phyloP scores from a whole-genome alignment of 2,888 invertebrate species.

The Scaptomyza parva region DNA sequence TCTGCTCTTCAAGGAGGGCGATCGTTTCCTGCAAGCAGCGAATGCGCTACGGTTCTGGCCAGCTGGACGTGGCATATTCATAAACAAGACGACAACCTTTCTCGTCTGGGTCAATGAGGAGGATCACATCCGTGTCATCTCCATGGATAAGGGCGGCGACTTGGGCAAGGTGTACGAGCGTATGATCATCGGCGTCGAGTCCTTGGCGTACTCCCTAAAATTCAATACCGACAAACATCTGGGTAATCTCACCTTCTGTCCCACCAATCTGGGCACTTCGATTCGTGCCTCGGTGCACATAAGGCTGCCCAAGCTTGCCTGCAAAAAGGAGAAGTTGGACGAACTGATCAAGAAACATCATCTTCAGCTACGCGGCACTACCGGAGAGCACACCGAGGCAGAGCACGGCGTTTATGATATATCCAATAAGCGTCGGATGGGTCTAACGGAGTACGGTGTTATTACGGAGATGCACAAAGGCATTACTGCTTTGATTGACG shows the following conservation, averaged over 20 bases:
- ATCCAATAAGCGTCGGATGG: constrained; percentile 98
- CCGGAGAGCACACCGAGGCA: constrained; percentile 97
- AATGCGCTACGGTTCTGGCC: constrained; percentile 99
- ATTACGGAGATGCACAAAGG: constrained; percentile 96
- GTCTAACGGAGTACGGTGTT: constrained; percentile 97
- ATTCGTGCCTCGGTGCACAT: constrained; percentile 99
- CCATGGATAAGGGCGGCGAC: constrained; percentile 98
- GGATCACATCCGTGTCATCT: constrained; percentile 98
- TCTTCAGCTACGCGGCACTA: constrained; percentile 95
- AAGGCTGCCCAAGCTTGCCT: constrained; percentile 95
- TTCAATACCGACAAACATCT: constrained; percentile 97
- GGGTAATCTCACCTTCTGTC: constrained; percentile 99
- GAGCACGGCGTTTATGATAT: constrained; percentile 98
- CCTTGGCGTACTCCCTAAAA: constrained; percentile 95
- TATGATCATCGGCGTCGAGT: constrained; percentile 94
- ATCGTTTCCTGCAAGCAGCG: constrained; percentile 90
- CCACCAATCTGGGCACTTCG: constrained; percentile 98
- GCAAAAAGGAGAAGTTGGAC: constrained; percentile 93
- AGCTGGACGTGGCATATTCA: constrained; percentile 97
- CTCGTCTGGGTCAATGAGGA: constrained; percentile 99
- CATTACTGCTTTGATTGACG: constrained; percentile 96
- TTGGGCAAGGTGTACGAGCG: constrained; percentile 95
- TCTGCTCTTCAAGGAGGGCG: constrained; percentile 98
- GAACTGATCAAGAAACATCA: constrained; percentile 95
- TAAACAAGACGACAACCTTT: constrained; percentile 98